Conservation (phyloP, 2,113 vertebrate species). For the Probosciger aterrimus region DNA sequence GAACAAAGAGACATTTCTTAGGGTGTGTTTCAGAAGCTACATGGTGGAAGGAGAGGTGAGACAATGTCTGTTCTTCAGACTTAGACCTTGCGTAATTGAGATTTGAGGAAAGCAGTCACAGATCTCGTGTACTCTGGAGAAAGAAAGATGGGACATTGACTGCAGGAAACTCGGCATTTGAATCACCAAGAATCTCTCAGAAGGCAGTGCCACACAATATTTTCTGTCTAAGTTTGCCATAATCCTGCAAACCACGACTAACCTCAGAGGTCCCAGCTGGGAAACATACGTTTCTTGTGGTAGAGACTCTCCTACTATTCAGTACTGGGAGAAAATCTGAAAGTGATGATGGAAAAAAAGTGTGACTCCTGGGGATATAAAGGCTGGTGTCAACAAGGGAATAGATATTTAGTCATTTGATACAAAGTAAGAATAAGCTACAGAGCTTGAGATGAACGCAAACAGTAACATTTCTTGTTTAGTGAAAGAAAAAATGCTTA, state of each 20-base stretch:
- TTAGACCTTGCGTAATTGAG: background rate
- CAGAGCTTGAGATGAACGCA: background rate
- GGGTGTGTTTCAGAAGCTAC: background rate
- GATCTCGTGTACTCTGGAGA: background rate
- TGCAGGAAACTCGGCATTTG: fast-evolving
- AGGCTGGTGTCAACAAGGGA: background rate
- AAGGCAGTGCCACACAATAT: background rate
- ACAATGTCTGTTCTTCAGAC: background rate
- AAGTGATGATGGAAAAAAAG: background rate
- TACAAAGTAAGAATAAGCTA: background rate
- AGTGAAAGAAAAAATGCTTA: background rate
- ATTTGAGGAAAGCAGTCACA: background rate
- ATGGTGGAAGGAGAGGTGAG: background rate
- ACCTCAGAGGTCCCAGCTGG: background rate
- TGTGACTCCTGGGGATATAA: background rate
- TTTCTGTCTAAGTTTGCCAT: background rate
- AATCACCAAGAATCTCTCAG: background rate
- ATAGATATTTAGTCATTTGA: background rate
- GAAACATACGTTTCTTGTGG: background rate
- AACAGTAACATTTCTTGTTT: background rate
- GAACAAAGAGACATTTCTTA: background rate
- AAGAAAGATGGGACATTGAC: background rate
- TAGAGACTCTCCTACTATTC: background rate
- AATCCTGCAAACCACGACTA: background rate
- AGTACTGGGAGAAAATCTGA: background rate